Conservation (phyloP, 2,797 vertebrate species). For the Allobates femoralis region DNA sequence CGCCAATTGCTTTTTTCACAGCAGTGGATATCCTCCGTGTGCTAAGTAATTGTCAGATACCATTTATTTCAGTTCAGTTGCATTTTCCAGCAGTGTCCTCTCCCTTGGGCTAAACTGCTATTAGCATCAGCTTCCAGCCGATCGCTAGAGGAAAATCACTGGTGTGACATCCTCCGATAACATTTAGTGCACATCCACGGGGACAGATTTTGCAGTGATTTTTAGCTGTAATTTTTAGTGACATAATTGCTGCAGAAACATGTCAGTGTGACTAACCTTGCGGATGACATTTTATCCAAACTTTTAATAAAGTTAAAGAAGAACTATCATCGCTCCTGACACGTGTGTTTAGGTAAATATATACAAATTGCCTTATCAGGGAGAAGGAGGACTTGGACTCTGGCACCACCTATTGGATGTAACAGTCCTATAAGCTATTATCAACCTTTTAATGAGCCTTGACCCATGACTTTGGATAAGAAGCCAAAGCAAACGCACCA, state of each 20-base stretch:
- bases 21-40: constrained; percentile 4
- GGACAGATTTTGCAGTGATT: not conserved
- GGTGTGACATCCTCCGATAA: not conserved
- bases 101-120: constrained; percentile 16
- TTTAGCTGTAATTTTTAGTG: constrained; percentile 10
- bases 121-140: not conserved
- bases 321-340: no score
- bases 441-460: no score
- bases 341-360: no score
- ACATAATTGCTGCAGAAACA: not conserved
- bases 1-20: not conserved
- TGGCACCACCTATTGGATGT: no score
- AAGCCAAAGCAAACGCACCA: no score
- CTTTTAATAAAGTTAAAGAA: not conserved
- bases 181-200: not conserved
- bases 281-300: not conserved
- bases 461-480: no score
- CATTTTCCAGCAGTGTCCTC: not conserved
- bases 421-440: no score
- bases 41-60: constrained; percentile 30
- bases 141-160: constrained; percentile 10
- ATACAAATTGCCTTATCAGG: no score
- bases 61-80: constrained; percentile 8
- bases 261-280: not conserved
- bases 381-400: no score